Evolutionary conservation across 2,888 invertebrate genomes (phyloP).

Genomic region (Cosmopolites sordidus): DNA sequence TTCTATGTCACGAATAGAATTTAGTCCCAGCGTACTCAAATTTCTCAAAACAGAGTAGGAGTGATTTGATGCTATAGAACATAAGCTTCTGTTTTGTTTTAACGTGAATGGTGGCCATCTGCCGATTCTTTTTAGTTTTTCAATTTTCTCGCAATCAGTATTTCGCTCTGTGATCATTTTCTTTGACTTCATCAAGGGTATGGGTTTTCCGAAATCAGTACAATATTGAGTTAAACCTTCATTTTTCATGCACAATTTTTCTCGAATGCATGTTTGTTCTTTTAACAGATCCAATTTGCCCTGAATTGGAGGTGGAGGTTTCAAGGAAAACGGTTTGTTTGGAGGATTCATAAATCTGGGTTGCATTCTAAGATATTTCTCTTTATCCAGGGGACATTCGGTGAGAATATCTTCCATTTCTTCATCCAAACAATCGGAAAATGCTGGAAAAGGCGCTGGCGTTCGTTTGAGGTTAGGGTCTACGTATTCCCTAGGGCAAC

Average conservation of each 20-base stretch:
- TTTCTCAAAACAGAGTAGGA: background rate
- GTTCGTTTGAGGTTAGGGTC: background rate
- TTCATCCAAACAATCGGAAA: conserved; percentile 34
- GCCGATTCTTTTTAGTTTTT: conserved; percentile 25
- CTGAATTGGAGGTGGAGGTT: conserved; percentile 30
- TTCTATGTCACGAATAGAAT: conserved; percentile 6
- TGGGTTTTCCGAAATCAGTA: conserved; percentile 28
- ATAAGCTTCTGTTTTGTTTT: conserved; percentile 8
- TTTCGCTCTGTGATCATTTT: conserved; percentile 21
- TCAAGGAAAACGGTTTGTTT: conserved; percentile 10
- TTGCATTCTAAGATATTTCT: conserved; percentile 31
- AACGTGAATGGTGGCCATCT: conserved; percentile 25
- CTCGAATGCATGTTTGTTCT: conserved; percentile 33
- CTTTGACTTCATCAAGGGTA: conserved; percentile 28
- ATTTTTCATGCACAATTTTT: conserved; percentile 29
- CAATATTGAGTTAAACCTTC: conserved; percentile 32
- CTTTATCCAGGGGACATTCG: conserved; percentile 32
- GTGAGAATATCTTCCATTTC: conserved; percentile 29
- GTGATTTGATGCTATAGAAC: background rate
- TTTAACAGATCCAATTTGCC: conserved; percentile 29
- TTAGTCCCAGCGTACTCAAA: conserved; percentile 12
- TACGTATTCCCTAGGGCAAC: conserved; percentile 3
- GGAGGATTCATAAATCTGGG: conserved; percentile 29
- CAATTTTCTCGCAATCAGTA: conserved; percentile 25
- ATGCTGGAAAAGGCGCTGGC: conserved; percentile 30